These are phyloP conservation scores for Tachysurus vachellii DNA, from an alignment of 2,113 vertebrate genomes.

Conservation along the genomic window DNA sequence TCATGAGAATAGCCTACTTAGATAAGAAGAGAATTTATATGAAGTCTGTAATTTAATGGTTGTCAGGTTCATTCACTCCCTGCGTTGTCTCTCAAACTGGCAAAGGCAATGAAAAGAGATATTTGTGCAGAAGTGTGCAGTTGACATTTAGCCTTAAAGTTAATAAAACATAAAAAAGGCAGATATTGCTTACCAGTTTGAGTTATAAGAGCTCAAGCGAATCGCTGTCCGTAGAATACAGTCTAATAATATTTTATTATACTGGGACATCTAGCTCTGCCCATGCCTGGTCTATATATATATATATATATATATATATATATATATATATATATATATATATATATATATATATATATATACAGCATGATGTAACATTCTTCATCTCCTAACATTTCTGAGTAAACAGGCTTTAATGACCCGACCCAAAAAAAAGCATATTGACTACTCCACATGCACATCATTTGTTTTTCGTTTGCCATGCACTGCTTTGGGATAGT, in stretches of 20 bases:
- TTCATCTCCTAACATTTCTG: not conserved
- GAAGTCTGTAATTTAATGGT: not conserved
- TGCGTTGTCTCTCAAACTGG: not conserved
- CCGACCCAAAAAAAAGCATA: not conserved
- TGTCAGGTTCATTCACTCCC: not conserved
- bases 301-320: not conserved
- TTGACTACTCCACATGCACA: not conserved
- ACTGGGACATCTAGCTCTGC: not conserved
- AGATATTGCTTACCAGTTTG: not conserved
- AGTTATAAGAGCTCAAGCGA: not conserved
- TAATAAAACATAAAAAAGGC: not conserved
- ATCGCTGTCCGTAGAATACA: not conserved
- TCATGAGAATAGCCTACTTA: not conserved
- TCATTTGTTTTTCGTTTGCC: not conserved
- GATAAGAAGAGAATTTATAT: not conserved
- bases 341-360: too few relatives aligned
- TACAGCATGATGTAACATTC: not conserved
- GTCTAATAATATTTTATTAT: conserved; percentile 10
- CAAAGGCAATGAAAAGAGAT: not conserved
- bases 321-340: too few relatives aligned
- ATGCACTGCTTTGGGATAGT: not conserved
- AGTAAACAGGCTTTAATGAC: conserved; percentile 18
- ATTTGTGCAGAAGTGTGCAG: not conserved
- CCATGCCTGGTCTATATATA: not conserved
- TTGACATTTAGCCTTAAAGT: conserved; percentile 1